Percentiles rank a stretch among this genome's conserved stretches.
These are phyloP conservation scores for Lasiurus cinereus DNA, from an alignment of 2,113 vertebrate species.

Conservation along the genomic window DNA sequence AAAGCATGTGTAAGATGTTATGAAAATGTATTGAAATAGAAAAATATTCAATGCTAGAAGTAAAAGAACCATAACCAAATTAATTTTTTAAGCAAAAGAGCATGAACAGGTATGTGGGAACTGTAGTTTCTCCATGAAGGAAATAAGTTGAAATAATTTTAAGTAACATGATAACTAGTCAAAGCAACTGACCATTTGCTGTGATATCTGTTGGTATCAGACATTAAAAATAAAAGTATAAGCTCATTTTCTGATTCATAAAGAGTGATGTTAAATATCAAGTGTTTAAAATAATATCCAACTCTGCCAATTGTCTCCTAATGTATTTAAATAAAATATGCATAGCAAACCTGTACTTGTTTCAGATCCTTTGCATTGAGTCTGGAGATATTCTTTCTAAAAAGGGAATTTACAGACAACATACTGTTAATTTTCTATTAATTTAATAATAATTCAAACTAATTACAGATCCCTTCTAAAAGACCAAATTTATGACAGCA, in stretches of 20 bases:
- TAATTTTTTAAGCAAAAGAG: slow-evolving; percentile 28
- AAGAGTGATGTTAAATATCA: not conserved
- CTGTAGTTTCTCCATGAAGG: not conserved
- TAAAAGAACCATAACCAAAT: slow-evolving; percentile 22
- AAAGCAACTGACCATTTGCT: slow-evolving; percentile 35
- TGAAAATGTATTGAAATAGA: slow-evolving; percentile 74
- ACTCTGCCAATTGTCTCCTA: not conserved
- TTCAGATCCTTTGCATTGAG: not conserved
- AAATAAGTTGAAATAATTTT: not conserved
- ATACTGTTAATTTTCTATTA: not conserved
- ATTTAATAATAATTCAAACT: not conserved
- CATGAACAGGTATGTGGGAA: not conserved
- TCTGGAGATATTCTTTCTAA: not conserved
- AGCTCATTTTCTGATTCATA: not conserved
- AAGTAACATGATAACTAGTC: not conserved
- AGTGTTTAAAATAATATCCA: not conserved
- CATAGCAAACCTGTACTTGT: not conserved
- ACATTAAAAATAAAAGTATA: not conserved
- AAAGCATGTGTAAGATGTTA: slow-evolving; percentile 60
- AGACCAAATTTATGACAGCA: not conserved
- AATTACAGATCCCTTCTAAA: not conserved
- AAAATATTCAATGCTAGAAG: not conserved
- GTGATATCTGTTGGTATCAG: not conserved
- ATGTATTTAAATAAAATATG: not conserved
- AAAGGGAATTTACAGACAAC: not conserved